A percentile compares a stretch with the other conserved stretches of the same genome.
phyloP scores from a whole-genome alignment of 2,888 invertebrate genomes.

The Ommatoiulus sabulosus region DNA sequence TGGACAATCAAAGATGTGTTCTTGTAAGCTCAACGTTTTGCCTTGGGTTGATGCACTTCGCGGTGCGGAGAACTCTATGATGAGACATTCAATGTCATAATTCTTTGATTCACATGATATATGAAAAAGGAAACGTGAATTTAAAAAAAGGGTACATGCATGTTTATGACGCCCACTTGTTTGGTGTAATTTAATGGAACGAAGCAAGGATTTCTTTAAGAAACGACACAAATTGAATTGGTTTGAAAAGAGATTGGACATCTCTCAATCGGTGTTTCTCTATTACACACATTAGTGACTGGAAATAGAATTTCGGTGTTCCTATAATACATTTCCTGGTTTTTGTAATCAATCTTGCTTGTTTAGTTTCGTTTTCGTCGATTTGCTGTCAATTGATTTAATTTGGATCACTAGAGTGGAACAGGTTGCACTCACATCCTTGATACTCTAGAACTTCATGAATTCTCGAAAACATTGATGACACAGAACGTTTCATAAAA shows the following conservation, averaged over 20 bases:
- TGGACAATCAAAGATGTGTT: background rate
- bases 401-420: background rate
- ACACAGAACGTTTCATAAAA: background rate
- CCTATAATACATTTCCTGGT: no score
- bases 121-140: no score
- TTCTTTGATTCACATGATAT: no score
- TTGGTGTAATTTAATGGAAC: background rate
- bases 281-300: background rate
- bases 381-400: background rate
- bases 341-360: background rate
- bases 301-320: background rate
- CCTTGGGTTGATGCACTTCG: slow-evolving; percentile 19
- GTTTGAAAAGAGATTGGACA: background rate
- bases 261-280: background rate
- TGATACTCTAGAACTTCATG: no score
- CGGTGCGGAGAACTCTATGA: background rate
- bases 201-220: background rate
- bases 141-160: background rate
- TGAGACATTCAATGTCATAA: background rate
- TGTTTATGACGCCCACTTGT: background rate
- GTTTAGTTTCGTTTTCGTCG: background rate
- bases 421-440: background rate
- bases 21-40: background rate
- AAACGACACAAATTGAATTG: background rate
- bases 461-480: no score